Percentiles rank a stretch among this genome's conserved stretches.
Conservation (phyloP, 2,113 vertebrate genomes). For the Chaenocephalus aceratus region DNA sequence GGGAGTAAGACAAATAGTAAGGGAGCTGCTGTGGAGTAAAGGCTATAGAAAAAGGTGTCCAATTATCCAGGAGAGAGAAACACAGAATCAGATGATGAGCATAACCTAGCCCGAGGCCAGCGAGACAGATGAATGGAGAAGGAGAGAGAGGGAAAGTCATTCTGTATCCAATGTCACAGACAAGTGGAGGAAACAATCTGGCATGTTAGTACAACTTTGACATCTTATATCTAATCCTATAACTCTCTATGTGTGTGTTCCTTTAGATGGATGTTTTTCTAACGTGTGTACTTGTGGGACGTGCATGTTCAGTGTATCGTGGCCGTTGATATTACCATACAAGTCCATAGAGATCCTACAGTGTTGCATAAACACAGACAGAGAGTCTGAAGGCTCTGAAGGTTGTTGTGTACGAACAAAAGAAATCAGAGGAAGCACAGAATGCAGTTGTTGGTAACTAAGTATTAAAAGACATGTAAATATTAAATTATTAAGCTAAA, state of each 20-base stretch:
- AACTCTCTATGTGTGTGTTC: constrained; percentile 11
- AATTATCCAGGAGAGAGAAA: constrained; percentile 68
- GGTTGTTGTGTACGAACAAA: constrained; percentile 14
- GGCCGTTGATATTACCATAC: constrained; percentile 12
- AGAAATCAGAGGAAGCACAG: not conserved
- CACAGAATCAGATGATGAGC: constrained; percentile 45
- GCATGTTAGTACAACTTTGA: constrained; percentile 24
- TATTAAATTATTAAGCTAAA: not conserved
- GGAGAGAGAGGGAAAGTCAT: constrained; percentile 11
- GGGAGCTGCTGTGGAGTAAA: constrained; percentile 28
- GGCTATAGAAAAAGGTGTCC: constrained; percentile 56
- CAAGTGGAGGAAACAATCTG: constrained; percentile 18
- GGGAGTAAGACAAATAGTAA: constrained; percentile 15
- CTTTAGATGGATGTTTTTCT: constrained; percentile 26
- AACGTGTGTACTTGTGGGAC: not conserved
- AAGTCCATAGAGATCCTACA: constrained; percentile 15
- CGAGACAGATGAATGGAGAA: not conserved
- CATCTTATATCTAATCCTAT: not conserved
- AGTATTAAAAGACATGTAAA: not conserved
- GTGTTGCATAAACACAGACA: not conserved
- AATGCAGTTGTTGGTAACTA: not conserved
- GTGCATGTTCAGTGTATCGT: not conserved
- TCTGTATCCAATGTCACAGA: constrained; percentile 25
- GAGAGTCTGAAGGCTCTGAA: not conserved
- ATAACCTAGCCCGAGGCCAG: constrained; percentile 49